Evolutionary conservation across 1,140 invertebrate species (phyloP).

Genomic region (Pseudomyrmex pallidus): DNA sequence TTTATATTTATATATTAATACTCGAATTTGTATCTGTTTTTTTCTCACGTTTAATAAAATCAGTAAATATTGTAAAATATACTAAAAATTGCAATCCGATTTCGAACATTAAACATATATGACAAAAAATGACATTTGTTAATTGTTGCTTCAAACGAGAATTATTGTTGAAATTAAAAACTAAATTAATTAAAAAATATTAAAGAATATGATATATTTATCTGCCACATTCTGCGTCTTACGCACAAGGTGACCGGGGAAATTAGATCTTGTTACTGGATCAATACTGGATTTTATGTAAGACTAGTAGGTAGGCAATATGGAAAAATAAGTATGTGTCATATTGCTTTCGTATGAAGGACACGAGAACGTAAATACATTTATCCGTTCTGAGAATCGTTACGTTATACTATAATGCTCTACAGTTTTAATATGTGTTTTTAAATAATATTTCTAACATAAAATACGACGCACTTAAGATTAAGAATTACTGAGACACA

Average conservation of each 20-base stretch:
- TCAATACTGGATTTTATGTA: constrained; percentile 41
- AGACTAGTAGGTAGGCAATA: constrained; percentile 14
- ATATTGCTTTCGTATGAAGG: constrained; percentile 50
- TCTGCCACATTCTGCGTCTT: background rate
- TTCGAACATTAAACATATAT: background rate
- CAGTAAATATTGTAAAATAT: constrained; percentile 8
- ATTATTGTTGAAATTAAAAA: background rate
- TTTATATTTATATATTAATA: background rate
- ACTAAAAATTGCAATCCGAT: too few relatives aligned
- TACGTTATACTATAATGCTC: background rate
- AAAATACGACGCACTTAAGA: too few relatives aligned
- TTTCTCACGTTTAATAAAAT: background rate
- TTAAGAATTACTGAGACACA: too few relatives aligned
- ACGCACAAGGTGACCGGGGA: constrained; percentile 23
- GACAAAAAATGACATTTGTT: background rate
- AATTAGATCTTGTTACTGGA: constrained; percentile 55
- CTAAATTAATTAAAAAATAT: constrained; percentile 17
- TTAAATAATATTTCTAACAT: too few relatives aligned
- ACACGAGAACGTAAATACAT: background rate
- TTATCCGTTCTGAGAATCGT: background rate
- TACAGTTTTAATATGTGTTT: background rate
- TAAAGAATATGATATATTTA: background rate
- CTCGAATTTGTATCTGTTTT: background rate
- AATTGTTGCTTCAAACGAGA: too few relatives aligned
- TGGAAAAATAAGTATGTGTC: constrained; percentile 44